A percentile compares a stretch with the other conserved stretches of the same genome.
These are phyloP conservation scores for Tragelaphus strepsiceros DNA, from an alignment of 2,113 vertebrate genomes.

Conservation along the genomic window DNA sequence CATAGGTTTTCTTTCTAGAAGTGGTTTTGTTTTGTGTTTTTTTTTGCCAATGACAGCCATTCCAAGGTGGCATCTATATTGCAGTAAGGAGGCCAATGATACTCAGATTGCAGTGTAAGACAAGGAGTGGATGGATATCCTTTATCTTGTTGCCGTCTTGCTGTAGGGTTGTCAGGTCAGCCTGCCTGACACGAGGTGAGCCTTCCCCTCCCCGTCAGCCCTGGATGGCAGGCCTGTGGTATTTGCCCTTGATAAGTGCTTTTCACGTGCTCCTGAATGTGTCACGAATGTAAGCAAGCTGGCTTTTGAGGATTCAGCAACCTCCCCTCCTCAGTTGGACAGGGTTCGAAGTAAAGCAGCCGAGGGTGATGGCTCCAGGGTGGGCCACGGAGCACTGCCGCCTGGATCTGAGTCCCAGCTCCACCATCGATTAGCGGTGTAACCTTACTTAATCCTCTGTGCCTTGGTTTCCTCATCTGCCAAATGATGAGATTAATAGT, in stretches of 20 bases:
- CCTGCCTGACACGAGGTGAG: not conserved
- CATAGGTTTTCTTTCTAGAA: not conserved
- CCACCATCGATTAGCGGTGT: not conserved
- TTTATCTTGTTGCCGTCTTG: not conserved
- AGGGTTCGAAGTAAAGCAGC: not conserved
- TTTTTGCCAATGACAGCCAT: not conserved
- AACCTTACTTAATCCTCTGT: not conserved
- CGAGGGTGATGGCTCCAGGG: not conserved
- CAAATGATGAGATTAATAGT: not conserved
- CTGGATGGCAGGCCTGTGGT: not conserved
- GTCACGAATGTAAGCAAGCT: not conserved
- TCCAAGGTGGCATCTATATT: not conserved
- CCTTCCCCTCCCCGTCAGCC: not conserved
- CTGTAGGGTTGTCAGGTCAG: not conserved
- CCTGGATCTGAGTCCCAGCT: not conserved
- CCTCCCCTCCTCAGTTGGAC: not conserved
- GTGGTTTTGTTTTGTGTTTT: too few species aligned
- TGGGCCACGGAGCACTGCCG: not conserved
- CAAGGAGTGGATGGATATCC: not conserved
- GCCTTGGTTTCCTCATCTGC: not conserved
- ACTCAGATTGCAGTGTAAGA: not conserved
- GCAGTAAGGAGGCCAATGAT: not conserved
- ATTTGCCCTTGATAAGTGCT: not conserved
- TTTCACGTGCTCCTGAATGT: not conserved
- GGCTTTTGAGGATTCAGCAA: not conserved